Percentiles rank a stretch among this genome's conserved stretches.
Conservation (phyloP, 2,888 invertebrate genomes). For the Drosophila neoperkinsi region DNA sequence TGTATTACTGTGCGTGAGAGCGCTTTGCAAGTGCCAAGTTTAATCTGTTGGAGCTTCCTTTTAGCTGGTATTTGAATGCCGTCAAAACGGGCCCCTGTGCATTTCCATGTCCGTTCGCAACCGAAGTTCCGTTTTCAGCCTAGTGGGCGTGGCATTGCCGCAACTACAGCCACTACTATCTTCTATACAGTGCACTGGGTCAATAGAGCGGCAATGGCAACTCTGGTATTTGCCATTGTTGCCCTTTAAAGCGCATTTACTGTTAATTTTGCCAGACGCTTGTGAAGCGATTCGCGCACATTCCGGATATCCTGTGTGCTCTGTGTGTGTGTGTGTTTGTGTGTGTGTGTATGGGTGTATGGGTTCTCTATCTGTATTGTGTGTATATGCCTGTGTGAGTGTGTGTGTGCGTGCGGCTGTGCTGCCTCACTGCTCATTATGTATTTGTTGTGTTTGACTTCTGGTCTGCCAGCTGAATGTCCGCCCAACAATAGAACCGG, state of each 20-base stretch:
- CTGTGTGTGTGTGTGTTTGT: constrained; percentile 4
- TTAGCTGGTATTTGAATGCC: constrained; percentile 59
- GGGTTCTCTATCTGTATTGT: background rate
- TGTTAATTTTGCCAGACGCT: constrained; percentile 78
- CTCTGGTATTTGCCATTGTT: constrained; percentile 71
- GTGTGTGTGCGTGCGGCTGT: constrained; percentile 25
- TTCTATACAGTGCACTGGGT: constrained; percentile 64
- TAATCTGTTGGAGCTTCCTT: constrained; percentile 78
- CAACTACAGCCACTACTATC: constrained; percentile 31
- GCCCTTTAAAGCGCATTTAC: constrained; percentile 78
- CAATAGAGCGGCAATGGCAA: constrained; percentile 70
- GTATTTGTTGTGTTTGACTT: constrained; percentile 72
- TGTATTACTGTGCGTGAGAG: constrained; percentile 37
- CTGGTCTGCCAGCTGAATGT: constrained; percentile 37
- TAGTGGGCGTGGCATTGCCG: constrained; percentile 34
- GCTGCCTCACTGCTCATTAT: constrained; percentile 74
- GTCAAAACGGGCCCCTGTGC: constrained; percentile 38
- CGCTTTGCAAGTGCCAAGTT: constrained; percentile 73
- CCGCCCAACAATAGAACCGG: constrained; percentile 1
- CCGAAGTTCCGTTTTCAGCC: constrained; percentile 45
- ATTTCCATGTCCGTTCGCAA: constrained; percentile 60
- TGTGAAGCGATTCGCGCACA: constrained; percentile 74
- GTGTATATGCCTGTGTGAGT: background rate
- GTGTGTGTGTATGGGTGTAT: background rate
- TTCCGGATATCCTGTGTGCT: constrained; percentile 67